Conservation (phyloP, 2,113 vertebrate species). For the Pelobates fuscus region DNA sequence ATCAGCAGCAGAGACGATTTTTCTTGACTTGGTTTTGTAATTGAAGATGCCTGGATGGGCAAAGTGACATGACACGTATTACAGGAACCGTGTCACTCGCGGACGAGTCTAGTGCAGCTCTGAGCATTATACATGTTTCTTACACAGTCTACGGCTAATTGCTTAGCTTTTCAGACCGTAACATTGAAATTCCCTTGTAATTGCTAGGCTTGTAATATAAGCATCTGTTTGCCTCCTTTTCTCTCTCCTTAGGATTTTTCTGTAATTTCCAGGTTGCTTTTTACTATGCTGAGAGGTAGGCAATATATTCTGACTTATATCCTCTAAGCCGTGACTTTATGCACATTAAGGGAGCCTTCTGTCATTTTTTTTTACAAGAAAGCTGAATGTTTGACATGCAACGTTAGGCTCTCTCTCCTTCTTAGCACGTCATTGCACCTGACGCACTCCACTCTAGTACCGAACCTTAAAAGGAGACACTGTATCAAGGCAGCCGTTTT, state of each 20-base stretch:
- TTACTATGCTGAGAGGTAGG: constrained; percentile 32
- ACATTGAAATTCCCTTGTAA: constrained; percentile 39
- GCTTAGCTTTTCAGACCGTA: constrained; percentile 21
- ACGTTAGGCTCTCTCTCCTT: neutral
- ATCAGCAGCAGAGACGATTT: too few species aligned
- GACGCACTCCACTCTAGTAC: neutral
- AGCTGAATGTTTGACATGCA: constrained; percentile 34
- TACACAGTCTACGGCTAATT: constrained; percentile 28
- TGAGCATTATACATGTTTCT: neutral
- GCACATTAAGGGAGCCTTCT: constrained; percentile 17
- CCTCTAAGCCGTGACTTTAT: constrained; percentile 1
- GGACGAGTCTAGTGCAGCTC: neutral
- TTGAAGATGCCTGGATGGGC: too few species aligned
- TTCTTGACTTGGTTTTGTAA: too few species aligned
- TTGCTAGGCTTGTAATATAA: constrained; percentile 44
- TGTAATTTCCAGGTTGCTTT: constrained; percentile 26
- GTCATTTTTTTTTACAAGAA: constrained; percentile 35
- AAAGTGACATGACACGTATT: too few species aligned
- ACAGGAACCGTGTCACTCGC: too few species aligned
- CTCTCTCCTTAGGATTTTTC: constrained; percentile 17
- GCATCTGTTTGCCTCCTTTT: constrained; percentile 41
- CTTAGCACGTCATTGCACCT: neutral
- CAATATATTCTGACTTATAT: constrained; percentile 23
- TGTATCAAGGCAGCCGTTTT: too few species aligned
- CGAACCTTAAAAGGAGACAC: neutral